Evolutionary conservation across 2,888 invertebrate species (phyloP).

Genomic region (Metallyticus violacea): DNA sequence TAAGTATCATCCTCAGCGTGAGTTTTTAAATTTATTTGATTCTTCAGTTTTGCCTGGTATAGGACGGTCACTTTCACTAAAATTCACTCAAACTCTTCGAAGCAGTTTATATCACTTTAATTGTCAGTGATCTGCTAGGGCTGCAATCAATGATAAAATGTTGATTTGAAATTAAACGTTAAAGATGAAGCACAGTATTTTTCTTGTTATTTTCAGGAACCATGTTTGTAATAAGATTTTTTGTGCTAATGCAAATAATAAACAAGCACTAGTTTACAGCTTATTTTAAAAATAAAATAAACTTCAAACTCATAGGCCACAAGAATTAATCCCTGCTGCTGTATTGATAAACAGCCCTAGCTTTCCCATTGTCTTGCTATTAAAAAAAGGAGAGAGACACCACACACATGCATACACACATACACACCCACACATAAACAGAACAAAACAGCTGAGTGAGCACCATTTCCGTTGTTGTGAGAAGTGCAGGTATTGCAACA

Average conservation of each 20-base stretch:
- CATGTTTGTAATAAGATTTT: not conserved
- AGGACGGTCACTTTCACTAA: conserved; percentile 12
- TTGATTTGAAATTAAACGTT: not conserved
- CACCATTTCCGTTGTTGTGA: conserved; percentile 18
- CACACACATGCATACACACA: no score
- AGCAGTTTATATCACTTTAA: not conserved
- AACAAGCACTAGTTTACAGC: no score
- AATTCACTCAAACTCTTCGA: not conserved
- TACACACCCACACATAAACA: not conserved
- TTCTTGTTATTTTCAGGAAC: not conserved
- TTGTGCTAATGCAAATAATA: no score
- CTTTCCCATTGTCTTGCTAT: not conserved
- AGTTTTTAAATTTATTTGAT: not conserved
- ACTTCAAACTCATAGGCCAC: not conserved
- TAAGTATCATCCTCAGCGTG: not conserved
- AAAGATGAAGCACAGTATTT: not conserved
- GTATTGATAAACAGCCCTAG: conserved; percentile 5
- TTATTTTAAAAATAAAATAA: not conserved
- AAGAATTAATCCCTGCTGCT: not conserved
- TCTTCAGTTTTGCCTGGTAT: not conserved
- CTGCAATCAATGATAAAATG: not conserved
- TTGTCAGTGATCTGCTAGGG: not conserved
- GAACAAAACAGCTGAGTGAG: not conserved
- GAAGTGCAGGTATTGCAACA: conserved; percentile 6
- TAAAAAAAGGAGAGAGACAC: not conserved